Evolutionary conservation across 2,113 vertebrate genomes (phyloP).

Genomic region (Notothenia rossii): DNA sequence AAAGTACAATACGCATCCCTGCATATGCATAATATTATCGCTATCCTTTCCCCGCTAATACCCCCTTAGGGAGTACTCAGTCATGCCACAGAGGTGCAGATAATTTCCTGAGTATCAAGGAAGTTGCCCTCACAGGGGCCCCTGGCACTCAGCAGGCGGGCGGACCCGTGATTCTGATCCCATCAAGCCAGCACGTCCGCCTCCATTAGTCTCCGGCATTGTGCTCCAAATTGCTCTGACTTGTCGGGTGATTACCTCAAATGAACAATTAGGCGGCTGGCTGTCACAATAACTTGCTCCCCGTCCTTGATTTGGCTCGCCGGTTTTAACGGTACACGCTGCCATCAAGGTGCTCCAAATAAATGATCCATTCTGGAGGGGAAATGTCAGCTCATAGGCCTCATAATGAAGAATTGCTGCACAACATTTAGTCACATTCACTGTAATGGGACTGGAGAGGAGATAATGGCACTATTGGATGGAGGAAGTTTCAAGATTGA

Average conservation of each 20-base stretch:
- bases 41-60: constrained; percentile 24
- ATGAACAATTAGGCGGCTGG: constrained; percentile 83
- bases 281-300: constrained; percentile 79
- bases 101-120: constrained; percentile 42
- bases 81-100: constrained; percentile 39
- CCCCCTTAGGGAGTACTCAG: constrained; percentile 6
- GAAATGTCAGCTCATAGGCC: constrained; percentile 72
- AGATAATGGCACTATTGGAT: constrained; percentile 54
- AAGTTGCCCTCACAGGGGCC: constrained; percentile 44
- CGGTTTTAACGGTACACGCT: constrained; percentile 62
- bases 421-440: constrained; percentile 45
- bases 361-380: constrained; percentile 74
- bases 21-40: constrained; percentile 25
- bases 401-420: constrained; percentile 74
- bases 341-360: constrained; percentile 75
- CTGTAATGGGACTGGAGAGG: constrained; percentile 52
- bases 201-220: constrained; percentile 78
- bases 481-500: constrained; percentile 42
- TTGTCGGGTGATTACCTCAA: constrained; percentile 83
- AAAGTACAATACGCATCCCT: constrained; percentile 25
- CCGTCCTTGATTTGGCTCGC: constrained; percentile 58
- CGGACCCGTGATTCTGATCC: constrained; percentile 66
- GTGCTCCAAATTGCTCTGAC: constrained; percentile 78
- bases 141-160: constrained; percentile 57
- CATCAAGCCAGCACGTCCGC: constrained; percentile 73